These are phyloP conservation scores for Matsumurasca onukii DNA, from an alignment of 1,140 invertebrate genomes.

Conservation along the genomic window DNA sequence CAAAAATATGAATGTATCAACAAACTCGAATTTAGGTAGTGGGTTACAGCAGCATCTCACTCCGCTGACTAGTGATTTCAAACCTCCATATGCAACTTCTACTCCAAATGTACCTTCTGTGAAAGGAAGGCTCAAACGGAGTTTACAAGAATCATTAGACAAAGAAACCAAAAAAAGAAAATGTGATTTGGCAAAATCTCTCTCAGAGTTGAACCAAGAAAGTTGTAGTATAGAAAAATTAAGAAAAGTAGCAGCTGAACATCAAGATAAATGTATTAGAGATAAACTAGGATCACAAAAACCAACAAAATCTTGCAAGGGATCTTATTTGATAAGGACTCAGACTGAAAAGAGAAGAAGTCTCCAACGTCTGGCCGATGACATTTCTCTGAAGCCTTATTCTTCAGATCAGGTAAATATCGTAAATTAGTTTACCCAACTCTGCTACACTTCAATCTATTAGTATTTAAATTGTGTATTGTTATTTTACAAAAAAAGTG, in stretches of 20 bases:
- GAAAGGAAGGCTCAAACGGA: not conserved
- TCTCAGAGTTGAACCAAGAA: no score
- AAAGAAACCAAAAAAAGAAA: not conserved
- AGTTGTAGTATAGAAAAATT: conserved; percentile 7
- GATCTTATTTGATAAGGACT: conserved; percentile 29
- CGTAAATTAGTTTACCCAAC: not conserved
- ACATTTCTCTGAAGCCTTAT: not conserved
- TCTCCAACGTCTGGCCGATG: conserved; percentile 4
- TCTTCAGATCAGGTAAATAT: not conserved
- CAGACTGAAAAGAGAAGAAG: conserved; percentile 8
- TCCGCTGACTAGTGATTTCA: not conserved
- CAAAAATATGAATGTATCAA: no score
- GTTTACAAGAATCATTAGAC: not conserved
- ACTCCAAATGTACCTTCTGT: not conserved
- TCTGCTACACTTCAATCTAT: not conserved
- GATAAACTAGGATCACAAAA: not conserved
- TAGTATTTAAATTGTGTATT: no score
- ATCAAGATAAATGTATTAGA: conserved; percentile 12
- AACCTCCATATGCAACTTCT: conserved; percentile 1
- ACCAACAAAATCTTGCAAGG: conserved; percentile 2
- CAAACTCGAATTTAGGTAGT: no score
- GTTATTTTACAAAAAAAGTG: no score
- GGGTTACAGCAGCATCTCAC: no score
- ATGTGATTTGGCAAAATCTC: no score
- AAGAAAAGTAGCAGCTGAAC: conserved; percentile 13